Base-by-base conservation (phyloP, 2,797 vertebrate species). In the Melanotaenia parkinsoni region DNA sequence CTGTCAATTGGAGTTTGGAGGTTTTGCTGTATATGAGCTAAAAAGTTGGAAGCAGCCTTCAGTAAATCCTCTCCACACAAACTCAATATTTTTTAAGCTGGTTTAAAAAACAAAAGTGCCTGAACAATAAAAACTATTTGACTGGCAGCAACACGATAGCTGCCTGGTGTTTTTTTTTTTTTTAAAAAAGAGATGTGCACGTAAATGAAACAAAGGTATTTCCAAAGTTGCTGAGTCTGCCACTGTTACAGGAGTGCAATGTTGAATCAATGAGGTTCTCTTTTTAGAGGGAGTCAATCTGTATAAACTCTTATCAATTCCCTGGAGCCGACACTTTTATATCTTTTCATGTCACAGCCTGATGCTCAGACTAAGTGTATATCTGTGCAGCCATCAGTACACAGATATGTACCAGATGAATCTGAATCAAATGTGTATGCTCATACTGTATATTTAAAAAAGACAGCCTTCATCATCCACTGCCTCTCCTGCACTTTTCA, bases 401-500 rank as follows among this genome's bases (percentile, higher is more conserved):
- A 12, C 7, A 68, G 40, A 70, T 5, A 37, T 18, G 26, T 4
- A 66, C 13, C 56, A 70, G 10, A 58, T 32, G 58, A 43, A 65
- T 54, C 56, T 50, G 16, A 24, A 22, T 67, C 57, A 76, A 20
- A 59, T 20, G 37, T 50, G 63, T 14, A n/a, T 30, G 20, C 16
- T 64, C 22, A 57, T 54, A n/a, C n/a, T n/a, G n/a, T n/a, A 43
- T 10, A 58, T 72, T 63, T 58, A 40, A 37, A 30, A 56, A 12
- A 70, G n/a, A 62, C 50, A 22, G 10, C 16, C 60, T 60, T 70
- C 70, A 58, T 63, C 77, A 71, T 60, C 45, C 11, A 8, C 64
- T 7, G 43, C 65, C 75, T 82, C 59, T 67, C 63, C 50, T 67
- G 13, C n/a, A n/a, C 72, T 87, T 88, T 83, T 90, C 68, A 87